phyloP scores from a whole-genome alignment of 2,888 invertebrate species.

The Lagria hirta region DNA sequence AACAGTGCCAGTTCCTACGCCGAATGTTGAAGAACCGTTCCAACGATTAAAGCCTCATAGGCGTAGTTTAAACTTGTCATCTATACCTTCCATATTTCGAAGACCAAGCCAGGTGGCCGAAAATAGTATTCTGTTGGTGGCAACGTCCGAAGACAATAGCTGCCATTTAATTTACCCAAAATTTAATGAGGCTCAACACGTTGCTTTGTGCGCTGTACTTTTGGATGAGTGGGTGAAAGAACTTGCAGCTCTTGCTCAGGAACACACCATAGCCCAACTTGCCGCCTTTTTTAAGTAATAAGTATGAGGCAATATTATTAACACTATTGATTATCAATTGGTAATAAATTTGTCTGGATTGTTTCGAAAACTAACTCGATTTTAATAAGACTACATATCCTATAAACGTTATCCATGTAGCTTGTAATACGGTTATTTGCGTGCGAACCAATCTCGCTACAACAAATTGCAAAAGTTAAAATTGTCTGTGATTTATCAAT shows the following conservation, averaged over 20 bases:
- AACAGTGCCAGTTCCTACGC: too few species aligned
- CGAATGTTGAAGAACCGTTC: conserved; percentile 55
- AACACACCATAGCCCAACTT: conserved; percentile 77
- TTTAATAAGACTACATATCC: too few species aligned
- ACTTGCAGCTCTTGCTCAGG: conserved; percentile 89
- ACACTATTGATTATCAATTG: too few species aligned
- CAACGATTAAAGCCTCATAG: conserved; percentile 70
- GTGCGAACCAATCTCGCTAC: too few species aligned
- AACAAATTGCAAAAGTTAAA: too few species aligned
- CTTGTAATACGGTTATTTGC: too few species aligned
- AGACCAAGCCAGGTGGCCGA: conserved; percentile 58
- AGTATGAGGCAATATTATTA: too few species aligned
- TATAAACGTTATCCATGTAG: too few species aligned
- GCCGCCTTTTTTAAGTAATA: conserved; percentile 50
- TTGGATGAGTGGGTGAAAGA: conserved; percentile 96
- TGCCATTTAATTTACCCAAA: conserved; percentile 47
- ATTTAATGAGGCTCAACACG: conserved; percentile 58
- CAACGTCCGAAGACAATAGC: conserved; percentile 40
- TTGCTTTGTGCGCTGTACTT: conserved; percentile 81
- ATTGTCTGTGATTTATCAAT: too few species aligned
- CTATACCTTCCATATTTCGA: conserved; percentile 65
- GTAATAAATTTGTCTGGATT: too few species aligned
- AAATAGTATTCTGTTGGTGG: conserved; percentile 37
- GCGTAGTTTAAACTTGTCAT: conserved; percentile 74
- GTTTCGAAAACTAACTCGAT: too few species aligned